Evolutionary conservation across 2,797 vertebrate species (phyloP).

Genomic region (Perodicticus potto): DNA sequence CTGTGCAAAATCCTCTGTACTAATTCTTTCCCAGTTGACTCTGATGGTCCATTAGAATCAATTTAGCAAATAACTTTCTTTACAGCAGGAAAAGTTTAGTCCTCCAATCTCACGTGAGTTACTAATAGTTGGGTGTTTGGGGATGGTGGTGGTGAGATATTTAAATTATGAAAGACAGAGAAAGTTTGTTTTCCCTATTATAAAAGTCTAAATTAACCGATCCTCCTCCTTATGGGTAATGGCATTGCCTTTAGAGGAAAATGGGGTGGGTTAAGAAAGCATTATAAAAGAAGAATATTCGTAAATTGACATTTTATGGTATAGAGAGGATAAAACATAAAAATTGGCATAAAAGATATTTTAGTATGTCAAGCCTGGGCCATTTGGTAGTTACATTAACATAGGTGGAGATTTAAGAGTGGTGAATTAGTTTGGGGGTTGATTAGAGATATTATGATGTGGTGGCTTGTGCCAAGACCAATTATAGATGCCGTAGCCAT

Average conservation of each 20-base stretch:
- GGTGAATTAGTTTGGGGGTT: not conserved
- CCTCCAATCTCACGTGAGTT: not conserved
- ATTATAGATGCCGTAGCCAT: not conserved
- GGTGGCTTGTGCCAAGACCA: not conserved
- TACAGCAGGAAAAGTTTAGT: not conserved
- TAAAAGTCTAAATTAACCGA: not conserved
- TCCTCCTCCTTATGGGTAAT: not conserved
- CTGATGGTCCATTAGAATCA: not conserved
- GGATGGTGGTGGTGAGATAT: not conserved
- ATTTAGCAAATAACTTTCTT: constrained; percentile 39
- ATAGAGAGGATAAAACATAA: not conserved
- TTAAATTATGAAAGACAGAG: constrained; percentile 10
- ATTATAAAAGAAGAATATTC: not conserved
- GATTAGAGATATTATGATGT: not conserved
- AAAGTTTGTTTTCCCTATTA: not conserved
- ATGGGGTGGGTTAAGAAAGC: not conserved
- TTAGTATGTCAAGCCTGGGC: not conserved
- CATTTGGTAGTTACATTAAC: not conserved
- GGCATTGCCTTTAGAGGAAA: not conserved
- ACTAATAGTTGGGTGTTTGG: not conserved
- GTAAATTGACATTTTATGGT: not conserved
- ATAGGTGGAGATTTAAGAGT: not conserved
- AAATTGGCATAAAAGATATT: not conserved
- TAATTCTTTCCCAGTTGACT: not conserved
- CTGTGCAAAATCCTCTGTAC: not conserved